Percentiles rank a stretch among this genome's conserved stretches.
Evolutionary conservation across 2,888 invertebrate genomes (phyloP).

Genomic region (Maniola hyperantus): DNA sequence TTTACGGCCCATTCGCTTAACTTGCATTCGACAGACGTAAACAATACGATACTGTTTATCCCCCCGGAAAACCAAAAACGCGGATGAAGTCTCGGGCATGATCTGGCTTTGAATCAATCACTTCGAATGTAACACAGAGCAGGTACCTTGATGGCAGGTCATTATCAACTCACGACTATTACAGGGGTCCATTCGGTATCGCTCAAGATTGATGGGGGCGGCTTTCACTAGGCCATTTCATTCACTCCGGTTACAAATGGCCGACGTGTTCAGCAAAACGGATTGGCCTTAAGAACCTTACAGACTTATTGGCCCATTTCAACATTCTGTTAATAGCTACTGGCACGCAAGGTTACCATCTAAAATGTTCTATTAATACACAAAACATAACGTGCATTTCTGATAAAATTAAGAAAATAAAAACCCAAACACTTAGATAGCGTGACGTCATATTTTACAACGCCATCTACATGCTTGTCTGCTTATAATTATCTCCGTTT

Average conservation of each 20-base stretch:
- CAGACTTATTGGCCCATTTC: conserved; percentile 38
- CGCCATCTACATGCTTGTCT: no score
- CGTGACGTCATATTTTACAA: no score
- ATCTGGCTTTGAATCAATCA: neutral
- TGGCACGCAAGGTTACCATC: neutral
- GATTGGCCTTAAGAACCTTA: conserved; percentile 40
- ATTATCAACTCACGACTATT: conserved; percentile 44
- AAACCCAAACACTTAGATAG: no score
- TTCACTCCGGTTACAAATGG: conserved; percentile 50
- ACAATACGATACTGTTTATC: no score
- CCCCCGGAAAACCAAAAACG: no score
- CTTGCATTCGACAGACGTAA: no score
- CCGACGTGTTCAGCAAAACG: conserved; percentile 48
- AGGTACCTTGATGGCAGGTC: conserved; percentile 26
- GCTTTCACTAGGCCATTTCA: conserved; percentile 46
- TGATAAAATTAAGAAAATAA: no score
- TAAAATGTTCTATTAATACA: no score
- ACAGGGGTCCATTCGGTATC: conserved; percentile 37
- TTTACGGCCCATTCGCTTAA: no score
- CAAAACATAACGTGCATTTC: no score
- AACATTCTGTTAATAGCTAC: conserved; percentile 36
- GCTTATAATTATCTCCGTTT: no score
- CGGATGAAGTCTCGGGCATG: no score
- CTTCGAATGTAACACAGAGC: neutral
- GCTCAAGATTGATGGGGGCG: conserved; percentile 49